Evolutionary conservation across 2,113 vertebrate genomes (phyloP).

Genomic region (Cebidichthys violaceus): DNA sequence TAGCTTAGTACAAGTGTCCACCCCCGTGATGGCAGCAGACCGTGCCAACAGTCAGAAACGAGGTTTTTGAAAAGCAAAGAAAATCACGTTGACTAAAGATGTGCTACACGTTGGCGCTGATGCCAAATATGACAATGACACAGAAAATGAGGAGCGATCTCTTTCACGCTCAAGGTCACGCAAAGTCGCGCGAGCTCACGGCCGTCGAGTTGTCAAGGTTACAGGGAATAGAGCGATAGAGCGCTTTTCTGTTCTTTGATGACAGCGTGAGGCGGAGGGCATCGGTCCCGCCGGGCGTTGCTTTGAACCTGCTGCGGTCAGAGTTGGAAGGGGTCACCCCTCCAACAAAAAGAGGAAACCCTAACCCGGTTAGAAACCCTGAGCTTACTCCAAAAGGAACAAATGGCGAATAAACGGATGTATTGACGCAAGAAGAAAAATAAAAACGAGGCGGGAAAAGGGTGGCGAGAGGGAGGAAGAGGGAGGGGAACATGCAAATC

Average conservation of each 20-base stretch:
- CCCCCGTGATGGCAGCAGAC: background rate
- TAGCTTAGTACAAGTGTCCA: slow-evolving; percentile 6
- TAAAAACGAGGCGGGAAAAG: slow-evolving; percentile 32
- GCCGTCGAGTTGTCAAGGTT: slow-evolving; percentile 19
- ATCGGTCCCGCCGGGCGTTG: background rate
- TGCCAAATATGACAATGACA: background rate
- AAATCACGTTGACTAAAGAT: background rate
- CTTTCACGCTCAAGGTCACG: slow-evolving; percentile 37
- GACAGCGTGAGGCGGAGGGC: background rate
- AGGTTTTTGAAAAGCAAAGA: slow-evolving; percentile 1
- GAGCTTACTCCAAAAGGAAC: slow-evolving; percentile 18
- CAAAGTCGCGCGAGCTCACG: slow-evolving; percentile 3
- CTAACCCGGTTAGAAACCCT: slow-evolving; percentile 52
- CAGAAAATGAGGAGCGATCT: background rate
- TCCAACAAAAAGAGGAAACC: slow-evolving; percentile 20
- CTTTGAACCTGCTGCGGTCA: slow-evolving; percentile 45
- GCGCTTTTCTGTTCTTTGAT: slow-evolving; percentile 23
- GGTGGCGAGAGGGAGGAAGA: slow-evolving; percentile 29
- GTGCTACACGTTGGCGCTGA: background rate
- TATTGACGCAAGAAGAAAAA: slow-evolving; percentile 35
- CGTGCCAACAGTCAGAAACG: background rate
- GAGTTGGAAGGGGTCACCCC: slow-evolving; percentile 34
- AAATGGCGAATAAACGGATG: slow-evolving; percentile 48
- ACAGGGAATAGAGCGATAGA: slow-evolving; percentile 2
- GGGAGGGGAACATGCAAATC: slow-evolving; percentile 39